Base-by-base conservation (phyloP, 2,888 invertebrate species). In the Eumacrocentrus americanus region DNA sequence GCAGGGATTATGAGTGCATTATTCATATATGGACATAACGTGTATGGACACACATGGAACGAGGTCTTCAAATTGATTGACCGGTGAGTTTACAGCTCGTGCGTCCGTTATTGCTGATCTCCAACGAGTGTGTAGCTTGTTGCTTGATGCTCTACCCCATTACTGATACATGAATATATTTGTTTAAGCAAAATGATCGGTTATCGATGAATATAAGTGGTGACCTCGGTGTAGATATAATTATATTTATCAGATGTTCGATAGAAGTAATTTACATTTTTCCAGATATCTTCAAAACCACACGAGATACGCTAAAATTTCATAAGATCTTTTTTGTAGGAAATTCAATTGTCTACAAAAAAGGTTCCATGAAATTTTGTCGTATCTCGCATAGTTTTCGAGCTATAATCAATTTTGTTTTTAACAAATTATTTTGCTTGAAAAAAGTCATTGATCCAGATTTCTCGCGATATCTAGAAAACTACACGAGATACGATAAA, bases 41-140 rank as follows among this genome's bases (percentile, higher is more conserved):
- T 47, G 53, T 35, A 53, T 53, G 53, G 47, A 47, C 42, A 40
- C 16, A 29, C 44, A 23, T 46, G 44, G 37, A 58, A 52, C 44
- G 52, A 37, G 46, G 46, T 52, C 42, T 60, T 60, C 16, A 60
- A 54, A 60, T 60, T 60, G 59, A 60, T 60, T 60, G 59, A 54
- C 54, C 51, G 34, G 54, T 60, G 48, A 48, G 59, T 59, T 59
- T 59, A 59, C 58, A 47, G 59, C 53, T 54, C 59, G 54, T 59
- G 59, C 54, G 54, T 53, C 59, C 54, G 48, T 60, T 60, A 60
- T 60, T 60, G 54, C 54, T 16, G 48, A 60, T 54, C 51, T 40
- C 34, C 34, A 29, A 35, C 46, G 34, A 52, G 35, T 29, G 44
- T 47, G 42, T 46, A 38, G 25, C 35, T 20, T 53, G n/a, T 48